Base-by-base conservation (phyloP, 2,888 invertebrate genomes). In the Drosophila limbata region DNA sequence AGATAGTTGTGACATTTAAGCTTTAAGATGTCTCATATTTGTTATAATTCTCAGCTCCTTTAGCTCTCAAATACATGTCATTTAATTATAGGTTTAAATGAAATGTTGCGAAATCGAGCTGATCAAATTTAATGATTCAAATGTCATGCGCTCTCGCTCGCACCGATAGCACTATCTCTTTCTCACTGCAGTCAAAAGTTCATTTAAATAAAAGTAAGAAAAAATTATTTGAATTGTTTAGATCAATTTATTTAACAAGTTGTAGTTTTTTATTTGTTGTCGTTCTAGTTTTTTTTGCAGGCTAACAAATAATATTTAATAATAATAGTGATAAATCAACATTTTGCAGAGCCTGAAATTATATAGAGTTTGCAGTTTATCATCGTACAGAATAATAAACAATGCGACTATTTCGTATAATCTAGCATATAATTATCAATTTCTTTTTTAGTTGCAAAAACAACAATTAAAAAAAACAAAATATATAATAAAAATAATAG, bases 241-340 rank as follows among this genome's bases (percentile, higher is more conserved):
- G 44, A 35, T 56, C 44, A 56, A 56, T 56, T 56, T 56, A 56
- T 44, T 56, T 56, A 56, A 56, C 55, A 56, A 44, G 55, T 56
- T 31, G 33, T 44, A 44, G 19, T 5, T 56, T 44, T 21, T 33
- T 55, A 44, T 33, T 53, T 44, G 31, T 33, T 44, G 19, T 55
- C 11, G 55, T 44, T 44, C 55, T 48, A 21, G 19, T 55, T 53
- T 55, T 52, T 31, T n/a, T 56, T 19, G 21, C 33, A 13, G 6
- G 19, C 17, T 31, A 50, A 50, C 50, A 35, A 35, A 35, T 35
- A 13, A 19, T 13, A n/a, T 35, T 35, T 33, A 19, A 35, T 35
- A 35, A 50, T 50, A 19, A 25, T 39, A 51, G 21, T 21, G 11
- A 44, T 21, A 44, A 56, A 56, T n/a, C 33, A 44, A 56, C 50